Base-by-base conservation (phyloP, 2,113 vertebrate genomes). In the Laticauda laticaudata region DNA sequence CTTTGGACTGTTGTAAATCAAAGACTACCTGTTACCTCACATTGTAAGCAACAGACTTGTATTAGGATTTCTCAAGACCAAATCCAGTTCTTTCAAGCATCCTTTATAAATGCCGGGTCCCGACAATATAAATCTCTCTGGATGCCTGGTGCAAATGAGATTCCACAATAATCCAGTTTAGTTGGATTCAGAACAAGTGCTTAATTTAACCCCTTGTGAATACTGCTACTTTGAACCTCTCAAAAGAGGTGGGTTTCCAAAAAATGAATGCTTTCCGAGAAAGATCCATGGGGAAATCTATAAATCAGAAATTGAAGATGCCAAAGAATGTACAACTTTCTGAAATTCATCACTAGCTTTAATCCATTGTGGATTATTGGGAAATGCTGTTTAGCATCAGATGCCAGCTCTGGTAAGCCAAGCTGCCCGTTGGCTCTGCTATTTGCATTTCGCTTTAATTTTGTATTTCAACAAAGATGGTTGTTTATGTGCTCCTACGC, bases 371-470 rank as follows among this genome's bases (percentile, higher is more conserved):
- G 2, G 10, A 54, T 54, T 54, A 12, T 53, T 61, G 29, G 81
- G 56, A 6, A 0, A 81, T 10, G 54, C 54, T 45, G 21, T 45
- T 55, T 34, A 75, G 53, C 56, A 56, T 26, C 51, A 92, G 91
- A 59, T 64, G 86, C 86, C 48, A 51, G 45, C 14, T 9, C 88
- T 86, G 93, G 94, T 75, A 51, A 51, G 3, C 48, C 11, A 3
- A 95, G 54, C 53, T 59, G 93, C 89, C 0, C 0, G 3, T 1
- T 11, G 45, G 87, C 88, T 93, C 91, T 93, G 57, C 59, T 91
- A 69, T 61, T 93, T 45, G 43, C 45, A 87, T 81, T 75, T 20
- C 56, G 3, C 29, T 94, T 92, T 93, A 57, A 92, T 95, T 93
- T 55, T 59, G 75, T 0, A 0, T 81, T 75, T 88, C 81, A 20